Base-by-base conservation (phyloP, 2,888 invertebrate genomes). In the Rutpela maculata region DNA sequence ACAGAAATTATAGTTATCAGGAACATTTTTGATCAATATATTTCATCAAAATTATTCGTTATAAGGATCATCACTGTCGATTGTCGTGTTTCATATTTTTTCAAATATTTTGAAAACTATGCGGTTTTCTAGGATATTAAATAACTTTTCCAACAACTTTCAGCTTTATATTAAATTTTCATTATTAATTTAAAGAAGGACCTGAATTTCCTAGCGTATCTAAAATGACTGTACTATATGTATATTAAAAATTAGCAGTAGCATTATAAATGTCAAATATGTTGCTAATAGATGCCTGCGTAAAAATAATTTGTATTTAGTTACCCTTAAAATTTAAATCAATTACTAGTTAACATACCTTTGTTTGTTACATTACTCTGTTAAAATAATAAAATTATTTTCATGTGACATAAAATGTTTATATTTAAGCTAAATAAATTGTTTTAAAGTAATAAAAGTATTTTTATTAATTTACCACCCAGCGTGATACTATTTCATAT, bases 401-500 rank as follows among this genome's bases (percentile, higher is more conserved):
- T 74, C 79, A 78, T 83, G 84, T 84, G 82, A 83, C 82, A 83
- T 82, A 83, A 83, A 84, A 83, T 84, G 82, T 85, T 85, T 85
- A 85, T 85, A 85, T 84, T 84, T 84, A 83, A 82, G 84, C 84
- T 84, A 83, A 85, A 85, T 85, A 85, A 84, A 85, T 82, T 83
- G 83, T 82, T 85, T 84, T 77, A 78, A 81, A 80, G 50, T 26
- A 63, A 31, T 1, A 26, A 38, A 19, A 19, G 56, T 4, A 19
- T 65, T 65, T 18, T 18, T 19, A 18, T 35, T 62, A 62, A 15
- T 31, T 9, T 26, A 26, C n/a, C n/a, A n/a, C n/a, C n/a, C n/a
- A n/a, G n/a, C n/a, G n/a, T n/a, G n/a, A n/a, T n/a, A n/a, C n/a
- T n/a, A n/a, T n/a, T n/a, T n/a, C n/a, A n/a, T n/a, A n/a, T n/a